Conservation (phyloP, 2,888 invertebrate genomes). For the Thera obeliscata region DNA sequence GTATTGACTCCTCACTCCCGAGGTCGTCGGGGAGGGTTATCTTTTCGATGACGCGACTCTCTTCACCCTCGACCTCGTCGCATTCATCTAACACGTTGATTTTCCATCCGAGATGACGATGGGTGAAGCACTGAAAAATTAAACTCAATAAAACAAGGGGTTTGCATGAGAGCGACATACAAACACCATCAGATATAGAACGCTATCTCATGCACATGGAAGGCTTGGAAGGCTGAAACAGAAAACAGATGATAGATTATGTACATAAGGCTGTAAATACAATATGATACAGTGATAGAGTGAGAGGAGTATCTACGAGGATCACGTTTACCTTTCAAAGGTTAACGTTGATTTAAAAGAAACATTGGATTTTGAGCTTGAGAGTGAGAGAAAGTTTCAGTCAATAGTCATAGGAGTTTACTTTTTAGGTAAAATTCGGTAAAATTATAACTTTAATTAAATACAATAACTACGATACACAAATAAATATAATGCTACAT, state of each 20-base stretch:
- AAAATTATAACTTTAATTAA: not conserved
- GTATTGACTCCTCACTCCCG: slow-evolving; percentile 84
- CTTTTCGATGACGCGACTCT: slow-evolving; percentile 77
- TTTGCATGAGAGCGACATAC: slow-evolving; percentile 29
- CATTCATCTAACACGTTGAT: slow-evolving; percentile 95
- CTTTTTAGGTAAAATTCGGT: slow-evolving; percentile 6
- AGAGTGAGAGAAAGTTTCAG: slow-evolving; percentile 21
- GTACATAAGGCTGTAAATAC: slow-evolving; percentile 59
- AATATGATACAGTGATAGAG: slow-evolving; percentile 27
- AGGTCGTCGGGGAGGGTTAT: slow-evolving; percentile 66
- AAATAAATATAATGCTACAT: not conserved
- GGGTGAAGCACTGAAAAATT: slow-evolving; percentile 92
- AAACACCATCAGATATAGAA: slow-evolving; percentile 63
- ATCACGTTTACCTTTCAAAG: not conserved
- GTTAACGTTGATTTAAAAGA: slow-evolving; percentile 9
- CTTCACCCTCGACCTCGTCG: slow-evolving; percentile 84
- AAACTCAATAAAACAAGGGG: slow-evolving; percentile 12
- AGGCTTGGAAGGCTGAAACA: slow-evolving; percentile 83
- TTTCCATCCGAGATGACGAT: slow-evolving; percentile 97
- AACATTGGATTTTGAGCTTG: not conserved
- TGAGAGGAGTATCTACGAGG: slow-evolving; percentile 13
- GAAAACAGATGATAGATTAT: slow-evolving; percentile 80
- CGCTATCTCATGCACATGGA: slow-evolving; percentile 78
- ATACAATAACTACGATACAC: not conserved
- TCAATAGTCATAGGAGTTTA: slow-evolving; percentile 33